Evolutionary conservation across 2,888 invertebrate species (phyloP).

Genomic region (Acanthococcus lagerstroemiae): DNA sequence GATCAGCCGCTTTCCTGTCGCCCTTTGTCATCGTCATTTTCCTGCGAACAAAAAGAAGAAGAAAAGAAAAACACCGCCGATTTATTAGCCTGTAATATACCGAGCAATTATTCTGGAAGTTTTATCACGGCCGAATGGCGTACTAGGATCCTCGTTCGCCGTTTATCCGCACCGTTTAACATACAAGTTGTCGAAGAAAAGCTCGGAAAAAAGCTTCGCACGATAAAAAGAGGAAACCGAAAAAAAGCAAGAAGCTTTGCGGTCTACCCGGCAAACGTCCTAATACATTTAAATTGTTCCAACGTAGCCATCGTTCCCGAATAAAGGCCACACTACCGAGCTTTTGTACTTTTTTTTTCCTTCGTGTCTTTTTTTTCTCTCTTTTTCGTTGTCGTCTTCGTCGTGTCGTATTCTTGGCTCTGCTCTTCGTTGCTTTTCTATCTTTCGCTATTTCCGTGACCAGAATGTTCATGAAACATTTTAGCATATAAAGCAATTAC

Average conservation of each 20-base stretch:
- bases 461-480: constrained; percentile 24
- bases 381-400: not conserved
- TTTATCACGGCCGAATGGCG: too few relatives aligned
- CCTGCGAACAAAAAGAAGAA: not conserved
- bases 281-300: constrained; percentile 27
- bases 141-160: too few relatives aligned
- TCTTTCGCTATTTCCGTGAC: constrained; percentile 15
- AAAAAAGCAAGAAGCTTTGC: constrained; percentile 15
- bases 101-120: too few relatives aligned
- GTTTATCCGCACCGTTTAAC: too few relatives aligned
- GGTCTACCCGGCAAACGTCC: constrained; percentile 12
- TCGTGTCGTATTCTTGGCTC: not conserved
- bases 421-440: constrained; percentile 3
- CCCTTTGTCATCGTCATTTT: not conserved
- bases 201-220: constrained; percentile 3
- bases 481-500: constrained; percentile 30
- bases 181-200: too few relatives aligned
- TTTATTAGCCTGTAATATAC: not conserved
- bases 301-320: constrained; percentile 7
- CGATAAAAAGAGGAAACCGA: constrained; percentile 3
- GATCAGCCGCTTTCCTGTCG: constrained; percentile 12
- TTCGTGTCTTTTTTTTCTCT: not conserved
- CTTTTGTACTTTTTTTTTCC: constrained; percentile 13
- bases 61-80: too few relatives aligned
- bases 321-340: constrained; percentile 16